Base-by-base conservation (phyloP, 2,797 vertebrate species). In the Sylvilagus floridanus region DNA sequence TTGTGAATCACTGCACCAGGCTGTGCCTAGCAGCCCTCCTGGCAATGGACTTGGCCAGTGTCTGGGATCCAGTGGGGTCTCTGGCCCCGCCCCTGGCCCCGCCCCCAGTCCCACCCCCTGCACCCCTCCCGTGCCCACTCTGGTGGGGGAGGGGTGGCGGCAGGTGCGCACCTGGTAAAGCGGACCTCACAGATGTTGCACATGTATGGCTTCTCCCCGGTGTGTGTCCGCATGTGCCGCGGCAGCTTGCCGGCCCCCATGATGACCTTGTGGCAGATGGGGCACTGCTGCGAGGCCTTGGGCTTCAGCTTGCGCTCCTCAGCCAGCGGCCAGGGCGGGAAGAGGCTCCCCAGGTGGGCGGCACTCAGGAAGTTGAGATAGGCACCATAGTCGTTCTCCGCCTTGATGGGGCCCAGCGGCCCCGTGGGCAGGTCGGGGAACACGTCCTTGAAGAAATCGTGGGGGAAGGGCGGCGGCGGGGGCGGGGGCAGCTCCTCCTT, bases 231-330 rank as follows among this genome's bases (percentile, higher is more conserved):
- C 99, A 99, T 99, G 98, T 99, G 99, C 84, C 99, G 98, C 0
- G 99, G 99, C 94, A 99, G 99, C 98, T 99, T 99, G 90, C 99
- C 99, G 0, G 99, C 99, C 52, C 99, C 99, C 98, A 99, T 99
- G 98, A 99, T 99, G 97, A 99, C 98, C 98, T 99, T 99, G 98
- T 99, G 99, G 97, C 99, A 99, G 98, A 99, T 99, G 7, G 99
- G 99, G 93, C 99, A 99, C 98, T 99, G 99, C 98, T 99, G 99
- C 0, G 99, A 99, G 0, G 99, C 99, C 98, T 99, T 99, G 96
- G 99, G 99, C 98, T 99, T 99, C 96, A 99, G 99, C 98, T 99
- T 99, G 96, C 99, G 98, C 97, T 99, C 99, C 92, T 99, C 99
- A 87, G 99, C 99, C 98, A 99, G 98, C 4, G 99, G 99, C 99